These are phyloP conservation scores for Bathynomus jamesi DNA, from an alignment of 1,140 invertebrate genomes.

Conservation along the genomic window DNA sequence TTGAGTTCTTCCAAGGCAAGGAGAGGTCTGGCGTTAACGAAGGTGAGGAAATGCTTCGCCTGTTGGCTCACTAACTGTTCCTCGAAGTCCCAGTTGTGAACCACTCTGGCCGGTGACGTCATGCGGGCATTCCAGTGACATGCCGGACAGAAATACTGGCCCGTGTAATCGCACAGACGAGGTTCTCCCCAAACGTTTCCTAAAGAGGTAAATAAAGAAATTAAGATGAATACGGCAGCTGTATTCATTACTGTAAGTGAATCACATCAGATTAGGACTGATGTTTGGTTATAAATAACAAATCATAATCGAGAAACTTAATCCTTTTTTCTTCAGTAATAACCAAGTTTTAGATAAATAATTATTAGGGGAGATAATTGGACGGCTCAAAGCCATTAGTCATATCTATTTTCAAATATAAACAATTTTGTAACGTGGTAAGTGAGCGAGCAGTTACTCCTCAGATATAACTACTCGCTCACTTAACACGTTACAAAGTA, in stretches of 20 bases:
- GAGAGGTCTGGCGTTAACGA: slow-evolving; percentile 53
- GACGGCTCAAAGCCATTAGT: too few relatives aligned
- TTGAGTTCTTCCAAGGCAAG: slow-evolving; percentile 73
- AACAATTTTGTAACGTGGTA: too few relatives aligned
- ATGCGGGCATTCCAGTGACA: background rate
- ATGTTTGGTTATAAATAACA: too few relatives aligned
- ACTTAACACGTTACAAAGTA: too few relatives aligned
- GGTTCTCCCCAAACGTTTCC: slow-evolving; percentile 4
- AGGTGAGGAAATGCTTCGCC: slow-evolving; percentile 44
- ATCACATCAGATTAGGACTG: background rate
- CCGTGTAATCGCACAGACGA: background rate
- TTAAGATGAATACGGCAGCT: background rate
- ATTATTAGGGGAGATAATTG: too few relatives aligned
- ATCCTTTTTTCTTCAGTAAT: too few relatives aligned
- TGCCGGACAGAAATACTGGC: background rate
- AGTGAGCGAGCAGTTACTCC: too few relatives aligned
- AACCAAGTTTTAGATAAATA: too few relatives aligned
- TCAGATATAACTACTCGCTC: too few relatives aligned
- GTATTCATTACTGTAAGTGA: background rate
- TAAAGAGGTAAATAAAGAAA: background rate
- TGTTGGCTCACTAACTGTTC: slow-evolving; percentile 66
- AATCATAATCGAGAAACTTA: too few relatives aligned
- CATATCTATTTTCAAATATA: too few relatives aligned
- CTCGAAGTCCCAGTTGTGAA: slow-evolving; percentile 92
- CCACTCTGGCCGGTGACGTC: slow-evolving; percentile 45